Evolutionary conservation across 2,113 vertebrate species (phyloP), one percentile per base, ranked within the genome.

Genomic region (Pampusana beccarii): DNA sequence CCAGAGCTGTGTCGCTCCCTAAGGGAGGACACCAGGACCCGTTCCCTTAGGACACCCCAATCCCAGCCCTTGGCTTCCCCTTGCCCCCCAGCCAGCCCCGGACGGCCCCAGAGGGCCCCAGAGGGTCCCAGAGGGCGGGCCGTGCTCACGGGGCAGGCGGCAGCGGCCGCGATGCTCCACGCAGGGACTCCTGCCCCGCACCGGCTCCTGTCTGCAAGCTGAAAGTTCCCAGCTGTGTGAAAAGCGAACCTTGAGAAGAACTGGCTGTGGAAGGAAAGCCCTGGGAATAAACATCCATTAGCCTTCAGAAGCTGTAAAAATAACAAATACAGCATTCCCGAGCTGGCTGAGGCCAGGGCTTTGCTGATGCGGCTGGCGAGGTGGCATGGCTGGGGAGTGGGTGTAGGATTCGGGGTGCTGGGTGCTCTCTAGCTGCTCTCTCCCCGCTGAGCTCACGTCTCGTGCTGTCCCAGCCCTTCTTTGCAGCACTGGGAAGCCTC

Each of bases 241-340:
- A 77, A 94, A 66, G 62, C 31, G 50, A 77, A 54, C 62, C 78
- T 80, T 34, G 53, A 53, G 66, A 46, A 80, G 48, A 75, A 11
- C 53, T 75, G 72, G 62, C 77, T 57, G 72, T 53, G 77, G 93
- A 89, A 90, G 91, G 50, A 87, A 80, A 80, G 10, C 44, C 10
- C 60, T 69, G 81, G 86, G 65, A 92, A 87, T 95, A 78, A 92
- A 77, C 73, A 91, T 33, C 78, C 83, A 20, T 70, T 36, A 67
- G 69, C 44, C 13, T 75, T 72, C 38, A 67, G 77, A 77, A 96
- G 62, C 85, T 2, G 0, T 48, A 58, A 66, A 83, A 89, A 75
- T 28, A 87, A 90, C 71, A 90, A 94, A 77, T 53, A n/a, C 0
- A 75, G 78, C 69, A 11, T 92, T 92, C 86, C 62, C 26, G 0